Conservation (phyloP, 2,797 vertebrate genomes). For the Eleutherodactylus coqui region DNA sequence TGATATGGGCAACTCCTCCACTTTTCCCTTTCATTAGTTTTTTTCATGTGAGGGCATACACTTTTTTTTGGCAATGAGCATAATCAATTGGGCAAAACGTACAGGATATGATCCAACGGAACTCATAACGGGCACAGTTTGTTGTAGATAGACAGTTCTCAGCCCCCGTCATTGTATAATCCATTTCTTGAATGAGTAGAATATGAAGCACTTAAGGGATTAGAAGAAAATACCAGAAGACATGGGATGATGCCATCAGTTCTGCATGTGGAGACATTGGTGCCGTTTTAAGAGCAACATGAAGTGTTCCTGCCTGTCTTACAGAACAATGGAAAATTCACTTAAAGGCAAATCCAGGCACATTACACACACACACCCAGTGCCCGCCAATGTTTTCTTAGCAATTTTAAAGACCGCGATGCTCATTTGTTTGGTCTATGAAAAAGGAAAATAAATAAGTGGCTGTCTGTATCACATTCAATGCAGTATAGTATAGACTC, state of each 20-base stretch:
- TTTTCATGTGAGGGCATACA: neutral
- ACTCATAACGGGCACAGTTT: neutral
- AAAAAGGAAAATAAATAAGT: neutral
- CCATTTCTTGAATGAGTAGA: constrained; percentile 8
- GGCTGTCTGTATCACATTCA: neutral
- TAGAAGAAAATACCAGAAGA: constrained; percentile 19
- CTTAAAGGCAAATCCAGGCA: constrained; percentile 37
- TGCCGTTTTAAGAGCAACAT: constrained; percentile 20
- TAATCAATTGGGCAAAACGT: neutral
- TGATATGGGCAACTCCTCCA: neutral
- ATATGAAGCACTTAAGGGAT: constrained; percentile 34
- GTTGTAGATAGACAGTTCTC: neutral
- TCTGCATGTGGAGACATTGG: constrained; percentile 21
- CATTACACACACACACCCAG: constrained; percentile 30
- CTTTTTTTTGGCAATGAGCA: neutral
- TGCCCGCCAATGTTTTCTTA: neutral
- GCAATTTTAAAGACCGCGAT: neutral
- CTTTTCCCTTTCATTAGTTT: neutral
- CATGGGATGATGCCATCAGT: constrained; percentile 8
- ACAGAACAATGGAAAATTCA: constrained; percentile 22
- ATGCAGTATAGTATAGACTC: neutral
- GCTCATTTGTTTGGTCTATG: constrained; percentile 32
- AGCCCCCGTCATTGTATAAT: neutral
- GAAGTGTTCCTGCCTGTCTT: constrained; percentile 43
- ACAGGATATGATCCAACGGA: neutral